phyloP scores from a whole-genome alignment of 2,888 invertebrate genomes.

The Caenorhabditis plicata region DNA sequence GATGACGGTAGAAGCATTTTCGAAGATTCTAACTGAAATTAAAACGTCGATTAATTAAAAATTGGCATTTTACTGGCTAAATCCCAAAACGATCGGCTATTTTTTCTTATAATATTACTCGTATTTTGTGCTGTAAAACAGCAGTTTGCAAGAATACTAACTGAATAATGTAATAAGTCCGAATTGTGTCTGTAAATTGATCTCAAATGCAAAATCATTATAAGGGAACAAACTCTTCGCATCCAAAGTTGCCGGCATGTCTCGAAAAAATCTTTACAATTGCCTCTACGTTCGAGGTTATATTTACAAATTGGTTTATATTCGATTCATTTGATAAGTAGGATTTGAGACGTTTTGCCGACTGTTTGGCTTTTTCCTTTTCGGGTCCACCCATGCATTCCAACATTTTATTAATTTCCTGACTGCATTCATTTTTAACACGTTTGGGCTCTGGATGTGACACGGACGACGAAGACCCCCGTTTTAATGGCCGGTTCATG shows the following conservation, averaged over 20 bases:
- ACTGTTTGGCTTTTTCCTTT: constrained; percentile 11
- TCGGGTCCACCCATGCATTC: too few species aligned
- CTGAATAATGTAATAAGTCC: constrained; percentile 23
- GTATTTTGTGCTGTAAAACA: constrained; percentile 15
- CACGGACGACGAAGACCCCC: not conserved
- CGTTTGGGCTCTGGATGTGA: not conserved
- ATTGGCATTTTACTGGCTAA: constrained; percentile 4
- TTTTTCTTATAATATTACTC: constrained; percentile 12
- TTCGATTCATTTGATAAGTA: constrained; percentile 11
- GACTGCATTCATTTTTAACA: too few species aligned
- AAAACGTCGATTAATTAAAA: not conserved
- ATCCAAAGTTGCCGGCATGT: constrained; percentile 17
- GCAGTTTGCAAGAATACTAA: constrained; percentile 29
- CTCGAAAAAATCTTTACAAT: constrained; percentile 16
- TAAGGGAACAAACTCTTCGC: constrained; percentile 10
- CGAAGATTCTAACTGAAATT: constrained; percentile 43
- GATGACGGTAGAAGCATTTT: constrained; percentile 25
- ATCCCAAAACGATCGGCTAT: constrained; percentile 16
- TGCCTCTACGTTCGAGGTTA: constrained; percentile 14
- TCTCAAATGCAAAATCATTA: constrained; percentile 1
- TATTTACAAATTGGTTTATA: constrained; percentile 13
- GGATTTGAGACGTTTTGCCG: constrained; percentile 11
- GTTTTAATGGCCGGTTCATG: not conserved
- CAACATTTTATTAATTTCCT: too few species aligned
- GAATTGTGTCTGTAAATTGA: constrained; percentile 10